Base-by-base conservation (phyloP, 1,140 invertebrate genomes). In the Dendroctonus valens region DNA sequence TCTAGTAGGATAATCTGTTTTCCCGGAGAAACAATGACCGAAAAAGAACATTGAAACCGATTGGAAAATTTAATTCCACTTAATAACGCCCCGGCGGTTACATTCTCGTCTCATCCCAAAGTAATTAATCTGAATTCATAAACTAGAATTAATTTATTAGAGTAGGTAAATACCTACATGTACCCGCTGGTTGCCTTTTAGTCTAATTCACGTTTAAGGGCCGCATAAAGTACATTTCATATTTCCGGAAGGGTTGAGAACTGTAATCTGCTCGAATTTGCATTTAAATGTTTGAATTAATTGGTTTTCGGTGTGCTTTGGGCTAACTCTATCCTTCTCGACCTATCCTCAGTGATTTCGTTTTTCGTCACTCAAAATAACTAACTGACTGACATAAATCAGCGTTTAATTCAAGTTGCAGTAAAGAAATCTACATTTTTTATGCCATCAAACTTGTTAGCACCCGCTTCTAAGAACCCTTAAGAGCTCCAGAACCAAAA, bases 111-210 rank as follows among this genome's bases (percentile, higher is more conserved):
- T 61, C 59, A 61, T 63, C 60, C 41, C 37, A 63, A 54, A 63
- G 60, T 63, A 63, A 63, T 63, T 63, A 63, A 63, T 63, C 60
- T 63, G 41, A 63, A 54, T 63, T 63, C 50, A 63, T 63, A 63
- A 63, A 63, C 60, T 63, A 54, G 60, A 63, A 63, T 63, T 63
- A 63, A 63, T 63, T 63, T 63, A 54, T 54, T 63, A 63, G 60
- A 63, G 60, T 54, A 63, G 51, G 60, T 63, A 63, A 63, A 63
- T 63, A 63, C 60, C 60, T 63, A 63, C 60, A 54, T 44, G 48
- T 53, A 62, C 14, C 15, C 60, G 50, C 14, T 37, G 60, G 50
- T 53, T 63, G 60, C 60, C 60, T 63, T 63, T 63, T 63, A 63
- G 60, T 53, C 60, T 63, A 63, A 63, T 63, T 63, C 60, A 63